These are phyloP conservation scores for Ptychobarbus kaznakovi DNA, from an alignment of 2,797 vertebrate species.

Conservation along the genomic window DNA sequence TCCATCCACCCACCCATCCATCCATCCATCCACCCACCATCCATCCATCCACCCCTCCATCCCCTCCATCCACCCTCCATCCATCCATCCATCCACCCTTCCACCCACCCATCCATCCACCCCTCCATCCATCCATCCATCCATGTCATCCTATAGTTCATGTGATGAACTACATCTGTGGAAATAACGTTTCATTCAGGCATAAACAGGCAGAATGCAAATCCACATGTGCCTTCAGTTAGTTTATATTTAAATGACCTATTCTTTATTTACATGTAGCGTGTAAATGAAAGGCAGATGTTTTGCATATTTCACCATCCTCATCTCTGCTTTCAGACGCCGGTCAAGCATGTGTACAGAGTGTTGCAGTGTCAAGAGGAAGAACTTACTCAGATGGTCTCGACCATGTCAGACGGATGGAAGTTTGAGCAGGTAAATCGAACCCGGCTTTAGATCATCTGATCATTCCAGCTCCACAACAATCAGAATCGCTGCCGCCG, in stretches of 20 bases:
- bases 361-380: constrained; percentile 96
- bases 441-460: not conserved
- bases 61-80: no score
- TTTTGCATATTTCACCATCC: not conserved
- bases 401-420: constrained; percentile 91
- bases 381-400: constrained; percentile 90
- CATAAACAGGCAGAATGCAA: not conserved
- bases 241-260: not conserved
- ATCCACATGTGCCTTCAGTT: not conserved
- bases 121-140: no score
- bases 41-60: no score
- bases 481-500: constrained; percentile 39
- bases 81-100: no score
- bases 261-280: not conserved
- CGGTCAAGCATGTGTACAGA: constrained; percentile 95
- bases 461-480: constrained; percentile 48
- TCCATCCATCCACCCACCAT: no score
- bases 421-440: constrained; percentile 87
- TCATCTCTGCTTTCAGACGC: constrained; percentile 77
- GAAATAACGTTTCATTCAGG: not conserved
- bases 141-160: not conserved
- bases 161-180: not conserved
- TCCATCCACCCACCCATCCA: no score
- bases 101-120: no score
- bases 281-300: not conserved